Evolutionary conservation across 2,888 invertebrate genomes (phyloP), one percentile per base, ranked within the genome.

Genomic region (Schizaphis graminum): DNA sequence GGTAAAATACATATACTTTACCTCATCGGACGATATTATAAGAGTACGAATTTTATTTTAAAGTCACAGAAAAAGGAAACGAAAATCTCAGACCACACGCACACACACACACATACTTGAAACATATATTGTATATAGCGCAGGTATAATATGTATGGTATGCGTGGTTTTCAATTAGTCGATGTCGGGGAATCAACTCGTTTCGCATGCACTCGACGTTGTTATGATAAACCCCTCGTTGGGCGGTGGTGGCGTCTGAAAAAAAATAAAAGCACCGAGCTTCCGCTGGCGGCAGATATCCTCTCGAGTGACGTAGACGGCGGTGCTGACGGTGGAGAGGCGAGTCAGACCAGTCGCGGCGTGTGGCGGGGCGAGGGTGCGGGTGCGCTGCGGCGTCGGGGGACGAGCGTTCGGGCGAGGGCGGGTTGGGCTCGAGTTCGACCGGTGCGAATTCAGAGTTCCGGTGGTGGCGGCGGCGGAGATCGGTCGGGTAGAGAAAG

Each of bases 401-500:
- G 21, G 57, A 56, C 56, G 89, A 47, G 47, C 35, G 91, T 49
- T 77, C 35, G 89, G 56, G 35, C 11, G 57, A 56, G 16, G 84
- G 56, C 67, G 88, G 67, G 49, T 53, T 35, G 92, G 41, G n/a
- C 61, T 77, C 67, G 89, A 35, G 93, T 93, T 93, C 90, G 93
- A 89, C 93, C 93, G 93, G 93, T 93, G 93, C 85, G 85, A 93
- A 93, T 93, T 93, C 93, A 35, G 93, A 84, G 93, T 44, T 56
- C 35, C 28, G 88, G 21, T 35, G 41, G 35, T 35, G 85, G 47
- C 7, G 49, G 35, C 26, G 47, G 88, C 41, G 87, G 7, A 77
- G n/a, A 35, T 77, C 35, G 67, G 67, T 77, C 24, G 85, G 21
- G 49, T 53, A 13, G 67, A 7, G 67, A 77, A 77, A 35, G 53